Evolutionary conservation across 1,140 invertebrate genomes (phyloP).

Genomic region (Manduca sexta): DNA sequence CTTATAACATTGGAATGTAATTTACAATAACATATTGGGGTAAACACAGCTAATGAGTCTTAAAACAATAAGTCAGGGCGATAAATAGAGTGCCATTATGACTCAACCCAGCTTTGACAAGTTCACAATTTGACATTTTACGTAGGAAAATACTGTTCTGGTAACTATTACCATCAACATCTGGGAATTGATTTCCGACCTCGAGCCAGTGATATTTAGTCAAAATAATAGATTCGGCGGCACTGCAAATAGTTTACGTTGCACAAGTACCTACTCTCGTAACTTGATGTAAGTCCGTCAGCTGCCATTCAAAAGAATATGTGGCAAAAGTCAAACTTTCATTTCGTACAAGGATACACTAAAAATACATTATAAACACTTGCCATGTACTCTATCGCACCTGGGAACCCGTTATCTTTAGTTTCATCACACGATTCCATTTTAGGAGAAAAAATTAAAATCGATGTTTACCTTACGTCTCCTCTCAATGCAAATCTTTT

Average conservation of each 20-base stretch:
- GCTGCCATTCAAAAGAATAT: constrained; percentile 73
- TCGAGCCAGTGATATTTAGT: constrained; percentile 6
- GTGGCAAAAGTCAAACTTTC: constrained; percentile 74
- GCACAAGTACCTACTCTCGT: constrained; percentile 55
- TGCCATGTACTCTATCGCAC: constrained; percentile 37
- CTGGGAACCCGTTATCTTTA: constrained; percentile 32
- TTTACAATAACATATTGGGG: constrained; percentile 11
- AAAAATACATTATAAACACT: constrained; percentile 72
- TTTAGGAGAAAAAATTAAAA: constrained; percentile 68
- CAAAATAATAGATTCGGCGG: not conserved
- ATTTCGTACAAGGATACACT: constrained; percentile 72
- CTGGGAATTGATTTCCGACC: constrained; percentile 31
- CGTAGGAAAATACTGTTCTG: constrained; percentile 58
- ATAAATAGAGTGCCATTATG: constrained; percentile 60
- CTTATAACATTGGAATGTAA: not conserved
- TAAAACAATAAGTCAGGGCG: constrained; percentile 33
- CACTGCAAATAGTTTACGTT: constrained; percentile 46
- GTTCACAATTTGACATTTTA: constrained; percentile 69
- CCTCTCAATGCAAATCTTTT: constrained; percentile 71
- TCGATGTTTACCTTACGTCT: constrained; percentile 74
- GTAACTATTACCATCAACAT: constrained; percentile 34
- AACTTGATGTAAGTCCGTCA: constrained; percentile 64
- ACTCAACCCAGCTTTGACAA: constrained; percentile 71
- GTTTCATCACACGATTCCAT: constrained; percentile 48
- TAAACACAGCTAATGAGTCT: constrained; percentile 21